Percentiles rank a stretch among this genome's conserved stretches.
Evolutionary conservation across 2,797 vertebrate genomes (phyloP).

Genomic region (Euthynnus affinis): DNA sequence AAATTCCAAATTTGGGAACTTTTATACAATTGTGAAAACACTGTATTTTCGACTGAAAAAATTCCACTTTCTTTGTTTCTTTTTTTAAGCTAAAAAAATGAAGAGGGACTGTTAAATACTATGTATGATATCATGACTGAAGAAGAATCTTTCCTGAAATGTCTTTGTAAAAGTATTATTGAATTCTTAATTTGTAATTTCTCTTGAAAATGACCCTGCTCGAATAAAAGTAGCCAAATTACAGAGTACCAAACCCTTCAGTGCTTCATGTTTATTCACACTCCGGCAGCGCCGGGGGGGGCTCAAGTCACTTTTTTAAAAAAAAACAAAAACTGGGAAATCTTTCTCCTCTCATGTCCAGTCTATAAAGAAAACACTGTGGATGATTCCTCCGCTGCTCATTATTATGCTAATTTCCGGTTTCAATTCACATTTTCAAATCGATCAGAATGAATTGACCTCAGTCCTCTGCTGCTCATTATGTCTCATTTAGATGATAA

Average conservation of each 20-base stretch:
- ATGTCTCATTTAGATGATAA: conserved; percentile 33
- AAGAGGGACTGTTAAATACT: conserved; percentile 99
- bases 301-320: conserved; percentile 3
- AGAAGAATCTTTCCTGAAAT: conserved; percentile 99
- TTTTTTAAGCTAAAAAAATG: conserved; percentile 95
- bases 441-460: conserved; percentile 57
- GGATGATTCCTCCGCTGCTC: conserved; percentile 14
- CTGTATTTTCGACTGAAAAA: conserved; percentile 99
- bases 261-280: conserved; percentile 69
- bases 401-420: conserved; percentile 61
- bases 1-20: conserved; percentile 99
- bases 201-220: conserved; percentile 99
- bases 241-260: conserved; percentile 77
- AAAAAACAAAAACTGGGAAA: not conserved
- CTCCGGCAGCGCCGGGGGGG: conserved; percentile 14
- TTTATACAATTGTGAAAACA: conserved; percentile 99
- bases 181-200: conserved; percentile 99
- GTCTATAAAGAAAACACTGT: conserved; percentile 5
- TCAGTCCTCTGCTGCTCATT: conserved; percentile 26
- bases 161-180: conserved; percentile 99
- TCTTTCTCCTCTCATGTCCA: conserved; percentile 21
- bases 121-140: conserved; percentile 99
- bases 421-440: conserved; percentile 48
- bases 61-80: conserved; percentile 97
- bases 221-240: conserved; percentile 99